These are phyloP conservation scores for Triplophysa rosa DNA, from an alignment of 2,113 vertebrate genomes.

Conservation along the genomic window DNA sequence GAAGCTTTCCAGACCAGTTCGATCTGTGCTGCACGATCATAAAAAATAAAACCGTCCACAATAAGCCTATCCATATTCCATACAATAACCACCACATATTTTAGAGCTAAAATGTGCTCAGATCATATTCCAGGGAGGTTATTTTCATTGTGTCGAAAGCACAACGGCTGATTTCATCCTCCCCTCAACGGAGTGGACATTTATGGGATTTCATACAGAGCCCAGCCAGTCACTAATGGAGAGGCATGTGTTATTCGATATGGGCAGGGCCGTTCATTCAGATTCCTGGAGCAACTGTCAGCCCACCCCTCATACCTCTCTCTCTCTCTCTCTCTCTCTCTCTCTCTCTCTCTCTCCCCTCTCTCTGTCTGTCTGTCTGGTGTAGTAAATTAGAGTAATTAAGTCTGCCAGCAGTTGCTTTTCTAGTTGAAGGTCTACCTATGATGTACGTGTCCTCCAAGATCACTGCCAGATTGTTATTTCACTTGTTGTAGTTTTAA, in stretches of 20 bases:
- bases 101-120: conserved; percentile 1
- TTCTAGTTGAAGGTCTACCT: conserved; percentile 2
- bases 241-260: conserved; percentile 53
- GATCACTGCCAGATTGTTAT: neutral
- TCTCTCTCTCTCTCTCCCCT: neutral
- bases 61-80: neutral
- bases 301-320: conserved; percentile 17
- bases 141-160: conserved; percentile 27
- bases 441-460: neutral
- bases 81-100: neutral
- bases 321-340: conserved; percentile 3
- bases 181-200: conserved; percentile 1
- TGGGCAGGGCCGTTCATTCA: conserved; percentile 47
- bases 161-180: conserved; percentile 1
- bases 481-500: too few species aligned
- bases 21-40: neutral
- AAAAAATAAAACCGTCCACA: neutral
- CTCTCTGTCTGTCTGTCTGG: neutral
- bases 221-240: conserved; percentile 36
- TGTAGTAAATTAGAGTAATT: conserved; percentile 31
- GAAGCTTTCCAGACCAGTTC: neutral
- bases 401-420: conserved; percentile 33
- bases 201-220: conserved; percentile 37
- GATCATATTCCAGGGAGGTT: conserved; percentile 22
- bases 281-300: conserved; percentile 52